These are phyloP conservation scores for Oligia strigilis DNA, from an alignment of 2,888 invertebrate species.

Conservation along the genomic window DNA sequence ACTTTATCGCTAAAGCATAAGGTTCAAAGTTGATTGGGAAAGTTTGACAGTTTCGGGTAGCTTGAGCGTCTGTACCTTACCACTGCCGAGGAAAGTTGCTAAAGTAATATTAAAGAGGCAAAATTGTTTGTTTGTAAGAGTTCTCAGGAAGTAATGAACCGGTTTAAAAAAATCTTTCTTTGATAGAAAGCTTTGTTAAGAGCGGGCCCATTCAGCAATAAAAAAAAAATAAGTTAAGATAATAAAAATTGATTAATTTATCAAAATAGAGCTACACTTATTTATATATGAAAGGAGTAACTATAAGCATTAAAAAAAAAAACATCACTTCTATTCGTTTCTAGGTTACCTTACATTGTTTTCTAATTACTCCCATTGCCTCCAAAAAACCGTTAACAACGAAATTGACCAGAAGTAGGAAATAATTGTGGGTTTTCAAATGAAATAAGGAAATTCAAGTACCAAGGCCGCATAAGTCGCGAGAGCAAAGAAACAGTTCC, in stretches of 20 bases:
- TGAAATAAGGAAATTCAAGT: conserved; percentile 34
- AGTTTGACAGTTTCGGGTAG: too few species aligned
- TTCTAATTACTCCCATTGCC: not conserved
- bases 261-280: not conserved
- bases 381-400: conserved; percentile 3
- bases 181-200: not conserved
- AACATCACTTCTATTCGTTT: not conserved
- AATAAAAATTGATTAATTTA: not conserved
- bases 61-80: not conserved
- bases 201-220: not conserved
- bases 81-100: not conserved
- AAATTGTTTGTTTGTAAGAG: not conserved
- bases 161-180: not conserved
- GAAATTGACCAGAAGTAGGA: conserved; percentile 5
- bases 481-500: conserved; percentile 10
- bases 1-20: too few species aligned
- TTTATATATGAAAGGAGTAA: not conserved
- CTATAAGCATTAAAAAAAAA: not conserved
- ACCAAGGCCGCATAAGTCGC: conserved; percentile 21
- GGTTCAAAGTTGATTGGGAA: too few species aligned
- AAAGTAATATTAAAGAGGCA: not conserved
- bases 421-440: conserved; percentile 20
- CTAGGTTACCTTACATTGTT: not conserved
- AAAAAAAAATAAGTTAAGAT: not conserved
- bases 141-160: not conserved